Evolutionary conservation across 1,140 invertebrate genomes (phyloP).

Genomic region (Drosophila bifasciata): DNA sequence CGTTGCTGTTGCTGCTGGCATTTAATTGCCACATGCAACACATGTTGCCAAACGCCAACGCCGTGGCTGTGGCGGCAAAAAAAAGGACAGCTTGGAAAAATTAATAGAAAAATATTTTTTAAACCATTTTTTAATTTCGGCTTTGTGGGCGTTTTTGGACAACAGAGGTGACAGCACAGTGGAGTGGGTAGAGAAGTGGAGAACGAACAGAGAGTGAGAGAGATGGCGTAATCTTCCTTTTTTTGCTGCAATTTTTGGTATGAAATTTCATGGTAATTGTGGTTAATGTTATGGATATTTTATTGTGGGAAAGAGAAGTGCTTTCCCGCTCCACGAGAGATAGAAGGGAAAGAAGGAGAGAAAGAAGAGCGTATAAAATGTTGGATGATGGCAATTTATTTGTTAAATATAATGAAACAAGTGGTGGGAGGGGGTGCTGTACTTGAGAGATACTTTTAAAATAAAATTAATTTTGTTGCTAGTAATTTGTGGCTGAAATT

Average conservation of each 20-base stretch:
- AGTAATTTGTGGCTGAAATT: no score
- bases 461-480: constrained; percentile 9
- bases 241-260: constrained; percentile 17
- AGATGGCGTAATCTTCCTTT: no score
- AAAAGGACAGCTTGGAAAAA: constrained; percentile 62
- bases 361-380: constrained; percentile 15
- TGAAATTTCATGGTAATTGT: constrained; percentile 72
- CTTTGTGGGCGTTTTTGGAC: constrained; percentile 56
- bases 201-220: no score
- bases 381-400: constrained; percentile 30
- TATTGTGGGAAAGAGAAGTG: constrained; percentile 62
- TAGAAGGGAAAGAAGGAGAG: background rate
- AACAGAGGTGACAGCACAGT: constrained; percentile 28
- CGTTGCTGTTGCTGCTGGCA: constrained; percentile 38
- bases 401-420: constrained; percentile 2
- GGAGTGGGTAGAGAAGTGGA: constrained; percentile 26
- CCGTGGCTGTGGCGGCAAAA: constrained; percentile 26
- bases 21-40: constrained; percentile 69
- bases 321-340: constrained; percentile 1
- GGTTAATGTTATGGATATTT: constrained; percentile 79
- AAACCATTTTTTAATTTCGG: constrained; percentile 72
- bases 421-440: background rate
- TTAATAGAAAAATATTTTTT: constrained; percentile 73
- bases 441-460: background rate
- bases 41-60: constrained; percentile 40